These are phyloP conservation scores for Aphodius granarius DNA, from an alignment of 2,888 invertebrate genomes.

Conservation along the genomic window DNA sequence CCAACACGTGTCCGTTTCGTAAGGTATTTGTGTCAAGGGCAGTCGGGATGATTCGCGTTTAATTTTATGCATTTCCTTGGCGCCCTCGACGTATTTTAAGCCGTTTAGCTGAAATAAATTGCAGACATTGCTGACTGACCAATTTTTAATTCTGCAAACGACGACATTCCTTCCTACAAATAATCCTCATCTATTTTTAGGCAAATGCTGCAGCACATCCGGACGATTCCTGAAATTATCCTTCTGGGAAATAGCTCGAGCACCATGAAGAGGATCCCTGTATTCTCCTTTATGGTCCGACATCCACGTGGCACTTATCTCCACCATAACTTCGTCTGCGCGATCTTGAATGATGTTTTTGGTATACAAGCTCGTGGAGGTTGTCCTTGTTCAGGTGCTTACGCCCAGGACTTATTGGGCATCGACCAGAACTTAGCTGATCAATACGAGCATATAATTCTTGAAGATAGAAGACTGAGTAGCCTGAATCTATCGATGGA, in stretches of 20 bases:
- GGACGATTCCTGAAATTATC: constrained; percentile 77
- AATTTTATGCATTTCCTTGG: constrained; percentile 14
- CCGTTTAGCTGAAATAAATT: not conserved
- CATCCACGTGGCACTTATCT: constrained; percentile 81
- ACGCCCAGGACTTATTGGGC: constrained; percentile 82
- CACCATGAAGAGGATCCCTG: constrained; percentile 70
- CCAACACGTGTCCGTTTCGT: not conserved
- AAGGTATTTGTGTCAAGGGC: constrained; percentile 6
- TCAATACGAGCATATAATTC: constrained; percentile 72
- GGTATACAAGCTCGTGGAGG: constrained; percentile 86
- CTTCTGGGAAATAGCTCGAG: constrained; percentile 73
- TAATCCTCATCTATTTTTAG: constrained; percentile 54
- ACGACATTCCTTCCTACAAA: not conserved
- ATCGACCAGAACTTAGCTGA: constrained; percentile 76
- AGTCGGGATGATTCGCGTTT: constrained; percentile 1
- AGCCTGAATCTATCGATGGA: constrained; percentile 49
- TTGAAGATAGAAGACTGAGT: constrained; percentile 62
- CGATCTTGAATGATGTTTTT: constrained; percentile 87
- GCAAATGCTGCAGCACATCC: constrained; percentile 77
- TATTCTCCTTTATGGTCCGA: constrained; percentile 84
- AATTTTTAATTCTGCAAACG: not conserved
- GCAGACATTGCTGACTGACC: not conserved
- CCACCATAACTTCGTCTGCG: constrained; percentile 86
- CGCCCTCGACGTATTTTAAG: not conserved
- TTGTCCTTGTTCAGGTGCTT: constrained; percentile 79